These are phyloP conservation scores for Arrhopalites spinosus DNA, from an alignment of 2,888 invertebrate species.

Conservation along the genomic window DNA sequence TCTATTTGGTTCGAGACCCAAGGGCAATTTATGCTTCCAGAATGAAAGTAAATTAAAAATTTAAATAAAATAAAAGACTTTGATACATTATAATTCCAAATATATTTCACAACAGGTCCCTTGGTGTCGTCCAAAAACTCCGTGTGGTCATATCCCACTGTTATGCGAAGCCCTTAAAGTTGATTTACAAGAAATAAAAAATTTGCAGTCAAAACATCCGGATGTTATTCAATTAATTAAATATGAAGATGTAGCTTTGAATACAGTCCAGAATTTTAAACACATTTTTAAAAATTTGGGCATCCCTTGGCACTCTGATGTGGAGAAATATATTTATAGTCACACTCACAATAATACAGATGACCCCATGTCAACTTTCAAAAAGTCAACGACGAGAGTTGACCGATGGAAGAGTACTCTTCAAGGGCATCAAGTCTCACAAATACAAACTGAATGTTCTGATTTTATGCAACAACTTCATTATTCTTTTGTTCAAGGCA, in stretches of 20 bases:
- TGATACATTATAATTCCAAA: too few species aligned
- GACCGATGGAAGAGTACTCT: conserved; percentile 15
- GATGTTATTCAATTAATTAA: conserved; percentile 6
- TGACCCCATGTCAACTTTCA: conserved; percentile 17
- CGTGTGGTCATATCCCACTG: conserved; percentile 4
- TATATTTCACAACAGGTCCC: too few species aligned
- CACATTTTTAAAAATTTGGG: conserved; percentile 2
- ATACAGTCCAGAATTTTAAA: conserved; percentile 3
- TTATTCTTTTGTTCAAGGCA: too few species aligned
- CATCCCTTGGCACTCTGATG: conserved; percentile 10
- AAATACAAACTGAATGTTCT: conserved; percentile 2
- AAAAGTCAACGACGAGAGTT: not conserved
- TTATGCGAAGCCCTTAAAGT: conserved; percentile 3
- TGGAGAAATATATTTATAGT: not conserved
- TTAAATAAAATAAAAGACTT: not conserved
- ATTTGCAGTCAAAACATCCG: not conserved
- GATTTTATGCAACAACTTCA: not conserved
- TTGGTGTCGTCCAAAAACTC: not conserved
- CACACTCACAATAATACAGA: conserved; percentile 1
- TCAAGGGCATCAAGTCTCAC: not conserved
- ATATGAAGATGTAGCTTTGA: conserved; percentile 18
- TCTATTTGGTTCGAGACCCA: conserved; percentile 29
- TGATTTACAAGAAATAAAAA: conserved; percentile 8
- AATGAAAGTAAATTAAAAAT: conserved; percentile 5
- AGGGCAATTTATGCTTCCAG: conserved; percentile 13